Conservation (phyloP, 1,140 invertebrate species). For the Diuraphis noxia region DNA sequence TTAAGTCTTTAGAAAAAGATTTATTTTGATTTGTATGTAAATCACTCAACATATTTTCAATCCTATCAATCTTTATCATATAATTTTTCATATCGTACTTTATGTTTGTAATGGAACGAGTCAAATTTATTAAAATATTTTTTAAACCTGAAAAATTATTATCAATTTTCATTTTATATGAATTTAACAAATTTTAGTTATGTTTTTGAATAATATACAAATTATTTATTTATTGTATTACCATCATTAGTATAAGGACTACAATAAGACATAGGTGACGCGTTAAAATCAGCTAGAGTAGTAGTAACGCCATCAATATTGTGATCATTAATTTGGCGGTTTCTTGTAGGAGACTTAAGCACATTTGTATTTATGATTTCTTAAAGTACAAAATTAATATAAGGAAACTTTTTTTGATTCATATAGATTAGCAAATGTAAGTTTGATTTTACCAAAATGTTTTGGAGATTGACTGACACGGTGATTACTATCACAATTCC, state of each 20-base stretch:
- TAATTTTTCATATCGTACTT: not conserved
- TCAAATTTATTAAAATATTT: not conserved
- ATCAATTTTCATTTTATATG: not conserved
- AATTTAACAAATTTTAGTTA: not conserved
- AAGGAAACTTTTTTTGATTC: too few relatives aligned
- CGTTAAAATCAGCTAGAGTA: too few relatives aligned
- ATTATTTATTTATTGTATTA: not conserved
- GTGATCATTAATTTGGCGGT: too few relatives aligned
- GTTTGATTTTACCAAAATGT: too few relatives aligned
- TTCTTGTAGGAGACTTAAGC: too few relatives aligned
- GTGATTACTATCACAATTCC: too few relatives aligned
- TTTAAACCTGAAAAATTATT: not conserved
- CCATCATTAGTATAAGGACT: not conserved
- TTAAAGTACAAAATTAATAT: too few relatives aligned
- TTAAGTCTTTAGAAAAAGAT: not conserved
- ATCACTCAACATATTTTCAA: constrained; percentile 2
- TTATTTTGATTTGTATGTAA: not conserved
- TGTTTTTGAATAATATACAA: not conserved
- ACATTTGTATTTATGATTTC: too few relatives aligned
- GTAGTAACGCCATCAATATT: too few relatives aligned
- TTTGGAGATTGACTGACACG: too few relatives aligned
- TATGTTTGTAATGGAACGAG: not conserved
- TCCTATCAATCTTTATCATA: not conserved
- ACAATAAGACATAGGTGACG: not conserved
- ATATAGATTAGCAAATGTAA: too few relatives aligned